Base-by-base conservation (phyloP, 2,888 invertebrate genomes). In the Drosophila macrospina region DNA sequence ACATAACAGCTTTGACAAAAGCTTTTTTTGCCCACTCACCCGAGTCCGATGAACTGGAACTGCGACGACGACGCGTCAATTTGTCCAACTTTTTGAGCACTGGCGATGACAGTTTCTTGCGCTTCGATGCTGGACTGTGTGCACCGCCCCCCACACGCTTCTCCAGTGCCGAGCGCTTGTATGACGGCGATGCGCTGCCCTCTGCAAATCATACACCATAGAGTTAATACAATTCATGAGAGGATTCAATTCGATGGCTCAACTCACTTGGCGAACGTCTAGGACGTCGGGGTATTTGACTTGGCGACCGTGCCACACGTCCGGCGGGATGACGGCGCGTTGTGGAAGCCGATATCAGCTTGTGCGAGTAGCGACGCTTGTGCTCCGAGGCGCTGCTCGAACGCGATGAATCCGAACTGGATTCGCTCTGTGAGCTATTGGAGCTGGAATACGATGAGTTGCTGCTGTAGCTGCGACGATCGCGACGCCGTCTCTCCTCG, bases 371-470 rank as follows among this genome's bases (percentile, higher is more conserved):
- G 45, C 91, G 91, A 24, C 91, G 89, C 51, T 90, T 90, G 34
- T 89, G 88, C 0, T 88, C 89, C 6, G 88, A 80, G 7, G 90
- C 89, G 59, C 90, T 91, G 47, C 91, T 87, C 2, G 92, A 91
- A 13, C 91, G 89, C 63, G 91, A 91, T 10, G 92, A 90, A 34
- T 92, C 91, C 80, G 95, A 95, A 28, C 87, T 86, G 41, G 86
- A 87, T 62, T 95, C 95, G 30, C 96, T 96, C 36, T 95, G 95
- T 1, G 95, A 95, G 70, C 95, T 95, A 84, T 96, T 96, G 16
- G 96, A 95, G 71, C 94, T 94, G 73, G 91, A 91, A 80, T 91
- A 92, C 41, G 91, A 90, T 77, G 92, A 90, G 16, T 92, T 92
- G 47, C 90, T 91, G 78, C 91, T 91, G 59, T 91, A 92, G 69